Conservation (phyloP, 2,797 vertebrate species). For the Columba guinea region DNA sequence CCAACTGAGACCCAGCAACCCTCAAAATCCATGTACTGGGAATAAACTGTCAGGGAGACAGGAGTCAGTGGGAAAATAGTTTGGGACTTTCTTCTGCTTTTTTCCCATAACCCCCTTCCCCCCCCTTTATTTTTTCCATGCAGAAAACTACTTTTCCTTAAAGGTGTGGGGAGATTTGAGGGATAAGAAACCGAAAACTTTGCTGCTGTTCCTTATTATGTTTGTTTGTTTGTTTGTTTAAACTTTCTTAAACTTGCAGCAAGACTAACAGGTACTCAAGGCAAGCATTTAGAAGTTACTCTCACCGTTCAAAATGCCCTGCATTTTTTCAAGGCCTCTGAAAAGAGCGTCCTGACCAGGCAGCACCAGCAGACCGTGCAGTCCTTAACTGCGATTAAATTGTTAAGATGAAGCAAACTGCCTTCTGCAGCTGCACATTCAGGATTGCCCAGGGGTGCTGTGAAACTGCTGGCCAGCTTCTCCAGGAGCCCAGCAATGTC, state of each 20-base stretch:
- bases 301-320: not conserved
- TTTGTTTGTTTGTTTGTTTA: not conserved
- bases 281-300: not conserved
- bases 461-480: not conserved
- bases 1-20: not conserved
- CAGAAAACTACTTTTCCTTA: not conserved
- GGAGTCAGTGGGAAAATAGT: not conserved
- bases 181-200: not conserved
- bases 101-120: not conserved
- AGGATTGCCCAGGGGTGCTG: accelerated
- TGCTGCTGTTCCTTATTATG: not conserved
- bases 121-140: not conserved
- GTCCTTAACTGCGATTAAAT: not conserved
- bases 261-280: not conserved
- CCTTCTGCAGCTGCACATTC: not conserved
- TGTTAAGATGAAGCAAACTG: not conserved
- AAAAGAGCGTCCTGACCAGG: not conserved
- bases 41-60: not conserved
- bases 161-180: not conserved
- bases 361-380: not conserved
- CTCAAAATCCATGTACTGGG: not conserved
- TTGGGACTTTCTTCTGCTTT: not conserved
- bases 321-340: not conserved
- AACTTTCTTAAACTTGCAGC: not conserved
- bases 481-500: not conserved